Base-by-base conservation (phyloP, 2,797 vertebrate species). In the Hozukius guyotensis region DNA sequence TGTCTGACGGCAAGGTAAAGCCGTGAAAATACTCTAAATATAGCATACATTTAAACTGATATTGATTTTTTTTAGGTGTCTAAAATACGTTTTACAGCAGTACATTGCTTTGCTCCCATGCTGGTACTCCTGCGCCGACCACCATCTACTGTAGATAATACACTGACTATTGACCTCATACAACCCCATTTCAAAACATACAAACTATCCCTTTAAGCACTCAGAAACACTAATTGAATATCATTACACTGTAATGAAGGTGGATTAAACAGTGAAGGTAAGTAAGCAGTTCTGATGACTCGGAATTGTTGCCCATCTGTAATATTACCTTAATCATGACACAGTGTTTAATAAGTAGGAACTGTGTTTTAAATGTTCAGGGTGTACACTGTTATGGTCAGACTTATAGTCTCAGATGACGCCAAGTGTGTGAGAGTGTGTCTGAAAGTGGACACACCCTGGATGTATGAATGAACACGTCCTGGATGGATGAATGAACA, bases 391-490 rank as follows among this genome's bases (percentile, higher is more conserved):
- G 13, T 34, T 29, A 55, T 14, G 7, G 2, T 31, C 57, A 16
- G 27, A 53, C 46, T 27, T 65, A 0, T 0, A 2, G 34, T 42
- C 62, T 38, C 34, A 13, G 20, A 38, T 64, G 34, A 71, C 3
- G 2, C 22, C 64, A 20, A 72, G 60, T 36, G 64, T 16, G 36
- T 69, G 68, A 20, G 71, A 11, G 57, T 29, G 53, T 72, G 60
- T 73, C 14, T 55, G 38, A 78, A 63, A 20, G 67, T 52, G 59
- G 32, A 78, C 80, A 85, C 82, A 71, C 85, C 88, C 80, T 85
- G 71, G 11, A 64, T 57, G 31, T 6, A 67, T 57, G 85, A 75
- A 78, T 60, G 60, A 31, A 79, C 62, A 72, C 38, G 71, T 75
- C 53, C 75, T 56, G 77, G 16, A 3, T 62, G 70, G 7, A 67